A percentile compares a stretch with the other conserved stretches of the same genome.
These are phyloP conservation scores for Nannoperca australis DNA, from an alignment of 2,797 vertebrate species.

Conservation along the genomic window DNA sequence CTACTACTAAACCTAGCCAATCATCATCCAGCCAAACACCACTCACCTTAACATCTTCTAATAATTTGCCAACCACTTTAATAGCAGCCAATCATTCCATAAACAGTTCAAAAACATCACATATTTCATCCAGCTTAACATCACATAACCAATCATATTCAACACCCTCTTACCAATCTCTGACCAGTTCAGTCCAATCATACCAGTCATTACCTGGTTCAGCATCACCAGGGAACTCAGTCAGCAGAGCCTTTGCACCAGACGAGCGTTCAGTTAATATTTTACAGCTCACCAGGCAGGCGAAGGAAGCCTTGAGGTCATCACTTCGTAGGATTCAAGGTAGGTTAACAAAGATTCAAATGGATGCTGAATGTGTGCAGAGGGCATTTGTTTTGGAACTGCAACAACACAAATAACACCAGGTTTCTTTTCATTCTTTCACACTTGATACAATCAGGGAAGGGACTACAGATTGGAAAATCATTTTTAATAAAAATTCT, in stretches of 20 bases:
- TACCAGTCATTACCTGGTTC: conserved; percentile 22
- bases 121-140: conserved; percentile 2
- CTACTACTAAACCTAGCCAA: conserved; percentile 21
- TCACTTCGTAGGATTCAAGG: conserved; percentile 69
- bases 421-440: not conserved
- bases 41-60: conserved; percentile 12
- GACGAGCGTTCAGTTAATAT: conserved; percentile 44
- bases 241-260: not conserved
- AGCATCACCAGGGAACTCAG: not conserved
- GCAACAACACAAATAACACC: not conserved
- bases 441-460: not conserved
- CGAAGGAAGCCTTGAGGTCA: conserved; percentile 75
- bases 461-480: not conserved
- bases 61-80: conserved; percentile 8
- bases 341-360: conserved; percentile 40
- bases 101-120: conserved; percentile 13
- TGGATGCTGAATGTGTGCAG: not conserved
- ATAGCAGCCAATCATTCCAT: conserved; percentile 7
- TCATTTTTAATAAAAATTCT: not conserved
- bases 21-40: conserved; percentile 16
- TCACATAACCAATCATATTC: conserved; percentile 22
- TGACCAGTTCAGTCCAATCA: conserved; percentile 21
- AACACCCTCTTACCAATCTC: conserved; percentile 20
- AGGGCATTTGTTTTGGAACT: not conserved
- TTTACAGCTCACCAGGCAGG: conserved; percentile 62